Evolutionary conservation across 2,888 invertebrate species (phyloP), one percentile per base, ranked within the genome.

Genomic region (Oxyteleia sp.): DNA sequence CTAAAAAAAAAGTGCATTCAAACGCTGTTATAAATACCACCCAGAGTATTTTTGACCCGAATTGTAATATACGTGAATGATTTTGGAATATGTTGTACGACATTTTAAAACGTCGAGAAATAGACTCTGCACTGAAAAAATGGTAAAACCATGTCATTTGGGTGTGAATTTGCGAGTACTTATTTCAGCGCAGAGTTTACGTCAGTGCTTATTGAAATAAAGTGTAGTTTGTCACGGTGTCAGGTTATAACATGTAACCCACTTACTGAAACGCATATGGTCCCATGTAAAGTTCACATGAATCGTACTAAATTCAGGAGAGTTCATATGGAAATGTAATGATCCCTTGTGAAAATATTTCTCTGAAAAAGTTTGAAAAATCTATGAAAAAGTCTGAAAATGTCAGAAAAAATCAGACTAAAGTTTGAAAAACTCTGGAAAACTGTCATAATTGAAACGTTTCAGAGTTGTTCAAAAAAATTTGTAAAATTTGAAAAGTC

Each of bases 61-160:
- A 47, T 11, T 57, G 69, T 71, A 71, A 47, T 71, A 71, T 71
- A 69, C 20, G 35, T 57, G 5, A 47, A 29, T 43, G 23, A 5
- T 45, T 69, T 69, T 55, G 61, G n/a, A 69, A 63, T 78, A 78
- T 63, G 63, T 69, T 63, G 78, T 78, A 78, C 41, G 68, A 66
- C 35, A 59, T 55, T 43, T 64, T 64, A 26, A 13, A 45, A 55
- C 23, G 3, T 4, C 15, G 49, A 64, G 5, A 20, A 4, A 43
- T 43, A 53, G 29, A n/a, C 53, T 38, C 32, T 53, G 43, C 1
- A 41, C 29, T 18, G 26, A 26, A 53, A 43, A 35, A 13, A 32
- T 32, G 3, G 11, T 8, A 32, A 13, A 18, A 11, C 38, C 16
- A 13, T 1, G 16, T 38, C n/a, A 38, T 38, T 23, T 51, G 5